Base-by-base conservation (phyloP, 1,140 invertebrate species). In the Sycophaga agraensis region DNA sequence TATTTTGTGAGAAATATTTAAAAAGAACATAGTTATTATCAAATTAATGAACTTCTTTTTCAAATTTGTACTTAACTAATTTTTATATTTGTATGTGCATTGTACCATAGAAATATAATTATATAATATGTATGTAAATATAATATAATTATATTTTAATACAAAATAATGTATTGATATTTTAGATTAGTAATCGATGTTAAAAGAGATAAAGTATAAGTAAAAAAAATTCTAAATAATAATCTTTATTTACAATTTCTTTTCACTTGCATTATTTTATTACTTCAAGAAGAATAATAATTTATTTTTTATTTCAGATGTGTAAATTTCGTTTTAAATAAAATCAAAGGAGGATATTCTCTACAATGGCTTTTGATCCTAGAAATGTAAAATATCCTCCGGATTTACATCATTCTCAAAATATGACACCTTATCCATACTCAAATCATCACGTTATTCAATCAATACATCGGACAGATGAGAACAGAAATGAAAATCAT, bases 401-500 rank as follows among this genome's bases (percentile, higher is more conserved):
- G 0, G 71, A 72, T 34, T 64, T 73, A 64, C 68, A 70, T 21
- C 70, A 71, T 59, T 42, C 68, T 21, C 71, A 72, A 51, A 70
- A 66, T 34, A 55, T 69, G 51, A 51, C 64, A n/a, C 65, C 61
- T 42, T 80, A 76, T 11, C 66, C 3, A 16, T 79, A 77, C 45
- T 37, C 71, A 2, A 58, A 39, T 21, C 61, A 49, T 2, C 72
- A 71, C 63, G 56, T 60, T 0, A 53, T 64, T 6, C 58, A 65
- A 19, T 53, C 69, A 19, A 57, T 56, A 9, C 71, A 72, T 31
- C 72, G 76, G 11, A 81, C 72, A 0, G 79, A 81, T 63, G 78
- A 81, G 45, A 81, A 80, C 43, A 68, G 73, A 49, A 80, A 80
- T 51, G 76, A 78, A 34, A 79, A 78, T 48, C 71, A 71, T 60